These are phyloP conservation scores for Euborellia annulipes DNA, from an alignment of 1,140 invertebrate genomes.

Conservation along the genomic window DNA sequence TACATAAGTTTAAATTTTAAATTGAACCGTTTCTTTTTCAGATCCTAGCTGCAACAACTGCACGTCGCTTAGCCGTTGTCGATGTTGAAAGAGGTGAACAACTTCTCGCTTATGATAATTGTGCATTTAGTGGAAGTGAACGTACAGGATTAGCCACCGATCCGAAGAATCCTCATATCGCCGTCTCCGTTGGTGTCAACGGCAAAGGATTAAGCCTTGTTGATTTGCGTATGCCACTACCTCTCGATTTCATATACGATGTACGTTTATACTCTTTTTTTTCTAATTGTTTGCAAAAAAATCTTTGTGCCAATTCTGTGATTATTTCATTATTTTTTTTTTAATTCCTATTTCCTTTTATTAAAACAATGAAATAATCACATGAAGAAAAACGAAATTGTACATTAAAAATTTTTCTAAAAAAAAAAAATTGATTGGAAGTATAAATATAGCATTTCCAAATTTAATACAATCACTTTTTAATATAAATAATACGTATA, in stretches of 20 bases:
- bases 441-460: too few species aligned
- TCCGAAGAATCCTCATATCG: slow-evolving; percentile 31
- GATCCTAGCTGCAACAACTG: slow-evolving; percentile 33
- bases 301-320: too few species aligned
- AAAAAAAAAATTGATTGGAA: too few species aligned
- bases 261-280: slow-evolving; percentile 19
- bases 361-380: too few species aligned
- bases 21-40: slow-evolving; percentile 13
- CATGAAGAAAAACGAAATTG: too few species aligned
- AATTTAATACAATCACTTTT: too few species aligned
- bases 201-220: slow-evolving; percentile 34
- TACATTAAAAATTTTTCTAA: too few species aligned
- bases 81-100: slow-evolving; percentile 33
- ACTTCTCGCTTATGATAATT: slow-evolving; percentile 33
- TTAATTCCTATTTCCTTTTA: too few species aligned
- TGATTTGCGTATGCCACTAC: slow-evolving; percentile 34
- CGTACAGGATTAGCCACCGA: slow-evolving; percentile 33
- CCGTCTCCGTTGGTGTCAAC: slow-evolving; percentile 31
- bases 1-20: not conserved
- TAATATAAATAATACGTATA: too few species aligned
- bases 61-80: slow-evolving; percentile 29
- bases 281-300: not conserved
- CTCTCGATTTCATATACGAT: slow-evolving; percentile 34
- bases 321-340: too few species aligned
- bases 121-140: slow-evolving; percentile 31